A percentile compares a stretch with the other conserved stretches of the same genome.
These are phyloP conservation scores for Dermatemys mawii DNA, from an alignment of 2,113 vertebrate species.

Conservation along the genomic window DNA sequence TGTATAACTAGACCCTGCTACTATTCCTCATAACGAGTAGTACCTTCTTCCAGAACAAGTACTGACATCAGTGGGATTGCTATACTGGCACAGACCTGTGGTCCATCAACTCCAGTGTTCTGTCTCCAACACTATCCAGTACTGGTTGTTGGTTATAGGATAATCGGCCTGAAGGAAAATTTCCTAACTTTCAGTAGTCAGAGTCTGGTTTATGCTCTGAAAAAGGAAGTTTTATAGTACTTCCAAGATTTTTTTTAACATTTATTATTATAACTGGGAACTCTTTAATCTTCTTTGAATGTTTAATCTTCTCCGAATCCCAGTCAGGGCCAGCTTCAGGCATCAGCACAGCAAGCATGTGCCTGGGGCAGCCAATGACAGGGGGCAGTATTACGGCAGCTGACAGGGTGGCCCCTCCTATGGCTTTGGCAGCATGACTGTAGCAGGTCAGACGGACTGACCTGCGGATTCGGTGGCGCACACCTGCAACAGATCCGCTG, in stretches of 20 bases:
- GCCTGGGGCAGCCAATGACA: too few relatives aligned
- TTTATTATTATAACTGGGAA: not conserved
- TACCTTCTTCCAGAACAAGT: not conserved
- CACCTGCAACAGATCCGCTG: too few relatives aligned
- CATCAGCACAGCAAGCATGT: too few relatives aligned
- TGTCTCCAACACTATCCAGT: not conserved
- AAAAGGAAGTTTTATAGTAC: not conserved
- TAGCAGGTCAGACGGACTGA: too few relatives aligned
- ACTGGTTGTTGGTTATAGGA: not conserved
- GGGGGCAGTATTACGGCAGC: too few relatives aligned
- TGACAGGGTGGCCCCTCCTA: too few relatives aligned
- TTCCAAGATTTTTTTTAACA: not conserved
- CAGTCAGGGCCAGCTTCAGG: too few relatives aligned
- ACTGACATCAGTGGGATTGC: not conserved
- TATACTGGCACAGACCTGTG: not conserved
- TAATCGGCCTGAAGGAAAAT: not conserved
- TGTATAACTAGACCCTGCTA: not conserved
- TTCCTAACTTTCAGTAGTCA: too few relatives aligned
- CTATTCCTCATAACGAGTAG: not conserved
- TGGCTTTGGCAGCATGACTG: too few relatives aligned
- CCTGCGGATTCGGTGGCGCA: too few relatives aligned
- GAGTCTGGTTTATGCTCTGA: not conserved
- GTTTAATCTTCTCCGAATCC: not conserved
- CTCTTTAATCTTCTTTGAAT: not conserved
- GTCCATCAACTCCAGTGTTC: not conserved